Evolutionary conservation across 1,140 invertebrate genomes (phyloP).

Genomic region (Daktulosphaira vitifoliae): DNA sequence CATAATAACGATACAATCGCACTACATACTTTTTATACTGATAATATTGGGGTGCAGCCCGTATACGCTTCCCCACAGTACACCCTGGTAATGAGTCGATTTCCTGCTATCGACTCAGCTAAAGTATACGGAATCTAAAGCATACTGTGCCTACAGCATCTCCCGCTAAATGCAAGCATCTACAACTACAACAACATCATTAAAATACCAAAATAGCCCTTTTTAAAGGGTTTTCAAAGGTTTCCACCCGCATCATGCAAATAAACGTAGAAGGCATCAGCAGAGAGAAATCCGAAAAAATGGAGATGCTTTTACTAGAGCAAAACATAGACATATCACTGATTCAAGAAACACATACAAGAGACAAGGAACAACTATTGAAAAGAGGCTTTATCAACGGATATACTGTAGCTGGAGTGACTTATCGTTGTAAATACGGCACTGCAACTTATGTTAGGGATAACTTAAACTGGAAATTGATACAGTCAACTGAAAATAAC

Average conservation of each 20-base stretch:
- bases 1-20: too few species aligned
- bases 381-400: not conserved
- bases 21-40: too few species aligned
- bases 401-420: slow-evolving; percentile 7
- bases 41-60: too few species aligned
- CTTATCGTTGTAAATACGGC: slow-evolving; percentile 3
- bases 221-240: not conserved
- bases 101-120: too few species aligned
- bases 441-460: slow-evolving; percentile 1
- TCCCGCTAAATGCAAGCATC: not conserved
- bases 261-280: slow-evolving; percentile 18
- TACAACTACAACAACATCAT: not conserved
- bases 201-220: not conserved
- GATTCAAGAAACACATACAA: slow-evolving; percentile 14
- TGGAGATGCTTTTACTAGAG: not conserved
- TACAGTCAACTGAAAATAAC: not conserved
- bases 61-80: too few species aligned
- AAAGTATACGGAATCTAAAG: too few species aligned
- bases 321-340: slow-evolving; percentile 12
- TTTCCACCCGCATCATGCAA: not conserved
- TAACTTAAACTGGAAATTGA: not conserved
- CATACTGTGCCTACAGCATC: not conserved
- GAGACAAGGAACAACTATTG: not conserved
- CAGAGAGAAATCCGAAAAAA: not conserved
- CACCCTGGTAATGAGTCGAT: too few species aligned